These are phyloP conservation scores for Moxostoma hubbsi DNA, from an alignment of 2,797 vertebrate species.

Conservation along the genomic window DNA sequence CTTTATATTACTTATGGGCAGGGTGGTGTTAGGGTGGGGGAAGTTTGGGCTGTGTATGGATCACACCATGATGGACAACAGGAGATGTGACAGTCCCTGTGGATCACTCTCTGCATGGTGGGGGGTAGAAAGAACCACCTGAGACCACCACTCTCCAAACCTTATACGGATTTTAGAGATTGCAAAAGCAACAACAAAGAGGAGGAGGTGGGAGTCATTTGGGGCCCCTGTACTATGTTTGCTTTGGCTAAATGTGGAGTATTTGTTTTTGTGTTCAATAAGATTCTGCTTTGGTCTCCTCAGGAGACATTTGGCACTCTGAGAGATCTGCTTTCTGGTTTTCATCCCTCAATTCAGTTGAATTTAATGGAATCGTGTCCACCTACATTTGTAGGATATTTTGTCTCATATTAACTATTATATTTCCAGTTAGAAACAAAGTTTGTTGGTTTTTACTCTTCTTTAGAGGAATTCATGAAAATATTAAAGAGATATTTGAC, in stretches of 20 bases:
- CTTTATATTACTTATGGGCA: background rate
- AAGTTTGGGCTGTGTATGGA: constrained; percentile 62
- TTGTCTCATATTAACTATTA: background rate
- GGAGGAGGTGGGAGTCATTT: background rate
- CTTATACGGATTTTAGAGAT: background rate
- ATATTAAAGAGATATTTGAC: too few relatives aligned
- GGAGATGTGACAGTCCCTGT: constrained; percentile 57
- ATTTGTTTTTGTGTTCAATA: constrained; percentile 38
- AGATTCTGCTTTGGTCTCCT: constrained; percentile 21
- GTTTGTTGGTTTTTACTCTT: background rate
- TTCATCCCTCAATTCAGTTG: background rate
- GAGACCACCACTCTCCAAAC: constrained; percentile 57
- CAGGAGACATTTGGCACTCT: constrained; percentile 1
- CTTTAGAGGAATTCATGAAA: too few relatives aligned
- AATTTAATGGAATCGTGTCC: constrained; percentile 10
- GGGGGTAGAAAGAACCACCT: constrained; percentile 61
- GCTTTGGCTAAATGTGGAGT: constrained; percentile 19
- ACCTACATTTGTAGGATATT: background rate
- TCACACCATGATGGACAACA: constrained; percentile 47
- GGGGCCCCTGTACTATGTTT: constrained; percentile 14
- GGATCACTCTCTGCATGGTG: constrained; percentile 44
- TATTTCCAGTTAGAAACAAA: constrained; percentile 1
- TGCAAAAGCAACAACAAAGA: background rate
- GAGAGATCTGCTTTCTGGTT: constrained; percentile 3
- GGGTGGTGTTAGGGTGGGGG: constrained; percentile 43